Evolutionary conservation across 2,113 vertebrate genomes (phyloP).

Genomic region (Corythornis cristatus): DNA sequence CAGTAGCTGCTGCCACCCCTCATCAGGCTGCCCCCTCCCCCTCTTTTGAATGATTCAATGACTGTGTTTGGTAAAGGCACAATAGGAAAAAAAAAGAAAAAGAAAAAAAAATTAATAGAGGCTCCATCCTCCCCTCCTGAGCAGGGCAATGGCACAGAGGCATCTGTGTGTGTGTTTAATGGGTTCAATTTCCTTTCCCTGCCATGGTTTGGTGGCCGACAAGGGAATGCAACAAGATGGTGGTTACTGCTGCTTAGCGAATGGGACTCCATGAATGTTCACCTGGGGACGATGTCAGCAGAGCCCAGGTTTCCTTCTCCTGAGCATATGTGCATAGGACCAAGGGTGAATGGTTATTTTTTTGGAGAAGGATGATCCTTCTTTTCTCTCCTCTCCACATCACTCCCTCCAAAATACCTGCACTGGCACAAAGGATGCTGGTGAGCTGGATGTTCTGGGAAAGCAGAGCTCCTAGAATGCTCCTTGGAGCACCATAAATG

Average conservation of each 20-base stretch:
- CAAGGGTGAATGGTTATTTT: not conserved
- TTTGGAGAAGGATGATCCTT: not conserved
- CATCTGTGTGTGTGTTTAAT: constrained; percentile 62
- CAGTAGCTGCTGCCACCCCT: not conserved
- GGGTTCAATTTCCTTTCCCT: constrained; percentile 67
- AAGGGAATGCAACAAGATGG: constrained; percentile 52
- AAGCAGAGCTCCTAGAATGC: not conserved
- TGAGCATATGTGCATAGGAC: not conserved
- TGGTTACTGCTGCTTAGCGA: constrained; percentile 65
- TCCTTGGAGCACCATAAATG: not conserved
- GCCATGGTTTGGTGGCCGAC: constrained; percentile 45
- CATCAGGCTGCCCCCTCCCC: not conserved
- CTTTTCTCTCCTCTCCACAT: not conserved
- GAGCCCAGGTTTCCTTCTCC: not conserved
- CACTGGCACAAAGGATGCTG: constrained; percentile 14
- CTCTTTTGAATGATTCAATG: not conserved
- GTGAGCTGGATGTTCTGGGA: not conserved
- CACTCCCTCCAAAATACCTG: fast-evolving
- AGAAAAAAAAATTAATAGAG: not conserved
- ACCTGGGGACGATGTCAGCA: not conserved
- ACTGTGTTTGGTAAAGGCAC: constrained; percentile 21
- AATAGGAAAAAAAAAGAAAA: not conserved
- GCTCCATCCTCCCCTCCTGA: not conserved
- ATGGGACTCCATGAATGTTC: not conserved
- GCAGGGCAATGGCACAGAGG: not conserved